Percentiles rank a stretch among this genome's conserved stretches.
Conservation (phyloP, 2,113 vertebrate genomes). For the Phoenicopterus ruber region DNA sequence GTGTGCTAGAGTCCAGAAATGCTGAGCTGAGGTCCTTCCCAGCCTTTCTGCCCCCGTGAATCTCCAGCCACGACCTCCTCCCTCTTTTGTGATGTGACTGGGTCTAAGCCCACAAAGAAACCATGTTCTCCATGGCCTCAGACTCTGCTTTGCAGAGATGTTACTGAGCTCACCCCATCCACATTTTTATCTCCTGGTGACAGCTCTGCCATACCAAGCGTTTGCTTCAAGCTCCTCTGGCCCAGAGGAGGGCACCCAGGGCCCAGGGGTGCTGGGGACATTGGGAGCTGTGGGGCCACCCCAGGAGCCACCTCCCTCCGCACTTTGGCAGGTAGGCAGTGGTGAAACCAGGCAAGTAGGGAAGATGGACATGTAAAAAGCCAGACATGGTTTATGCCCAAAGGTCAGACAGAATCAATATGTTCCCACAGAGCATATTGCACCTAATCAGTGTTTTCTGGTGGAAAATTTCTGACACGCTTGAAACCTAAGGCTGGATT, state of each 20-base stretch:
- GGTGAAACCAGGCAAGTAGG: background rate
- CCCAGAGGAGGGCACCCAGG: background rate
- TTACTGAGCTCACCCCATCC: background rate
- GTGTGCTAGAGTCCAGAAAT: background rate
- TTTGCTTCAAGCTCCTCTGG: background rate
- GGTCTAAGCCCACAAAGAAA: background rate
- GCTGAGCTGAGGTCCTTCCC: background rate
- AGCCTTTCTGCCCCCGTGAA: background rate
- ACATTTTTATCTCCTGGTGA: background rate
- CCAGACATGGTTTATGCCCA: background rate
- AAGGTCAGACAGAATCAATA: constrained; percentile 27
- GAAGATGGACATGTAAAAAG: background rate
- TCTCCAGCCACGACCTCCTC: background rate
- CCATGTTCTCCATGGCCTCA: background rate
- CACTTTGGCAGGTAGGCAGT: background rate
- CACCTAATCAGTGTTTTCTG: background rate
- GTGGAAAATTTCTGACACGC: background rate
- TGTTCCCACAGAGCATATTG: background rate
- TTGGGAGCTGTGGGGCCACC: background rate
- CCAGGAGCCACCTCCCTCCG: background rate
- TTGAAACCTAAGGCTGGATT: background rate
- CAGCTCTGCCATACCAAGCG: background rate
- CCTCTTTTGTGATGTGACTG: background rate
- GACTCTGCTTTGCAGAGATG: background rate
- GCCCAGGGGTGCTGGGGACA: background rate